Evolutionary conservation across 2,113 vertebrate genomes (phyloP).

Genomic region (Oncorhynchus keta): DNA sequence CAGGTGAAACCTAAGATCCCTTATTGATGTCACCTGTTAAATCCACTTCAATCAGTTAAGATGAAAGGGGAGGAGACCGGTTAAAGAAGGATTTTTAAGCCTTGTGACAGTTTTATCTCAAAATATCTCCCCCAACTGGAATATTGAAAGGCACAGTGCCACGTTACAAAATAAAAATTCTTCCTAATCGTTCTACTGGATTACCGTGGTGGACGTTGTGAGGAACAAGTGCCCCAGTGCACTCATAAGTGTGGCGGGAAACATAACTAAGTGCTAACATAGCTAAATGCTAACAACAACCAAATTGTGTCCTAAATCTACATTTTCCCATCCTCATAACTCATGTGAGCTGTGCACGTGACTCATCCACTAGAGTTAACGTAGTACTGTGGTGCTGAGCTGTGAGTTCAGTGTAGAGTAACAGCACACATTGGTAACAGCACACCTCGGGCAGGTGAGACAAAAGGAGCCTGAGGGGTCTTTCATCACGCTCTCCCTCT

Average conservation of each 20-base stretch:
- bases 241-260: conserved; percentile 16
- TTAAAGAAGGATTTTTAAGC: too few species aligned
- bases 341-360: neutral
- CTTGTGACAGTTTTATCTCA: neutral
- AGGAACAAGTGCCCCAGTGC: neutral
- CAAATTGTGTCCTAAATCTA: conserved; percentile 8
- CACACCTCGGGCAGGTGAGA: neutral
- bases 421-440: neutral
- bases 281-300: conserved; percentile 8
- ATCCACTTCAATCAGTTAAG: too few species aligned
- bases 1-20: too few species aligned
- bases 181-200: conserved; percentile 30
- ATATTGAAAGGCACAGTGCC: conserved; percentile 15
- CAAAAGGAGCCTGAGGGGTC: neutral
- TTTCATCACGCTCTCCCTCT: neutral
- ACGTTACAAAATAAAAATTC: conserved; percentile 21
- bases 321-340: neutral
- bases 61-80: too few species aligned
- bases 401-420: conserved; percentile 1
- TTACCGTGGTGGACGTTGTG: conserved; percentile 16
- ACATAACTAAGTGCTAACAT: neutral
- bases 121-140: neutral
- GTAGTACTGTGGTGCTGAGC: neutral
- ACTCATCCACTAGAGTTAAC: neutral
- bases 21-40: too few species aligned